phyloP scores from a whole-genome alignment of 2,888 invertebrate genomes.

The Metacarcinus magister region DNA sequence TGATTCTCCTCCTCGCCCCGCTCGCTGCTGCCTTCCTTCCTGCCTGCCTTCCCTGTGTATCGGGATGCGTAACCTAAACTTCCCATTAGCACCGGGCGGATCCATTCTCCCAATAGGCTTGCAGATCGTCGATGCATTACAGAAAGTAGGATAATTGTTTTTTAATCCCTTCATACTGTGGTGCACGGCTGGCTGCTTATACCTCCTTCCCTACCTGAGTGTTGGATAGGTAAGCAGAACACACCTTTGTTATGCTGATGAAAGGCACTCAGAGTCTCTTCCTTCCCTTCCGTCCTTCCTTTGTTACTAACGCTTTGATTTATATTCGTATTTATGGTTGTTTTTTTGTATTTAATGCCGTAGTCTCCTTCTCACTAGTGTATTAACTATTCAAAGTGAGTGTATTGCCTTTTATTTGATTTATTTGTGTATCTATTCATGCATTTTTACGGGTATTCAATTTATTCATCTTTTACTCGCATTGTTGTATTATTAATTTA shows the following conservation, averaged over 20 bases:
- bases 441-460: not conserved
- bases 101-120: not conserved
- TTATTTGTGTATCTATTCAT: not conserved
- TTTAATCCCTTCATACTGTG: not conserved
- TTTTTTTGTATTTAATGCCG: too few species aligned
- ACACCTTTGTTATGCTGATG: not conserved
- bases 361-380: too few species aligned
- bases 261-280: not conserved
- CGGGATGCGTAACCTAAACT: too few species aligned
- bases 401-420: not conserved
- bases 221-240: not conserved
- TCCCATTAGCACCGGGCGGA: not conserved
- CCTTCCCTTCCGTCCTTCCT: not conserved
- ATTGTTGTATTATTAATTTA: too few species aligned
- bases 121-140: not conserved
- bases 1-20: not conserved
- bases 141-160: not conserved
- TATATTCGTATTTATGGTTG: too few species aligned
- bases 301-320: not conserved
- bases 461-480: not conserved
- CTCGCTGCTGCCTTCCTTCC: too few species aligned
- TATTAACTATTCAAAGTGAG: not conserved
- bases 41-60: not conserved
- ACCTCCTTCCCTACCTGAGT: too few species aligned
- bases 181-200: not conserved